Conservation (phyloP, 2,113 vertebrate species). For the Psettodes erumei region DNA sequence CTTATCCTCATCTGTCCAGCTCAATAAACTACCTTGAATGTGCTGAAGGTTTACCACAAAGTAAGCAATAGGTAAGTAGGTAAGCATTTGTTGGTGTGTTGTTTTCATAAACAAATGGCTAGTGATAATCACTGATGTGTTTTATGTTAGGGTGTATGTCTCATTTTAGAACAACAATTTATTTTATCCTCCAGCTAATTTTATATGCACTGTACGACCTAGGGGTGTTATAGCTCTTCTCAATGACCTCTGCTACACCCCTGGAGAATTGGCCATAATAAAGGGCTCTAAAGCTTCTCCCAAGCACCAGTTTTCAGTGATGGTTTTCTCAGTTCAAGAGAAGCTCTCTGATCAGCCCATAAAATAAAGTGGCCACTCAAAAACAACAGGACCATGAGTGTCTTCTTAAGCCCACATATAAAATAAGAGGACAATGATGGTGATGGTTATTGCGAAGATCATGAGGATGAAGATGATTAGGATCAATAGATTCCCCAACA, state of each 20-base stretch:
- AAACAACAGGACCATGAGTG: conserved; percentile 39
- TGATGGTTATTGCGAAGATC: not conserved
- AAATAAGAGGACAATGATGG: conserved; percentile 20
- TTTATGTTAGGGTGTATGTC: not conserved
- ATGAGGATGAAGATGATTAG: conserved; percentile 8
- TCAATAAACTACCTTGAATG: too few species aligned
- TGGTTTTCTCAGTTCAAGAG: conserved; percentile 55
- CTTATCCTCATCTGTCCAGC: too few species aligned
- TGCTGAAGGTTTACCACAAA: too few species aligned
- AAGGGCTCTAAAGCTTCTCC: conserved; percentile 50
- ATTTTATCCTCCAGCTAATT: conserved; percentile 6
- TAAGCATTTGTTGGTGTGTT: not conserved
- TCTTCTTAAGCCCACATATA: conserved; percentile 38
- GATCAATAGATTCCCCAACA: conserved; percentile 30
- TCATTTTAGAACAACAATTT: conserved; percentile 2
- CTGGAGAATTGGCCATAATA: conserved; percentile 31
- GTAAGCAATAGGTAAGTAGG: too few species aligned
- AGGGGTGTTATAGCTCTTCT: conserved; percentile 13
- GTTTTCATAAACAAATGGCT: not conserved
- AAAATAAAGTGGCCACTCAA: conserved; percentile 66
- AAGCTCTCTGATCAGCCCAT: conserved; percentile 56
- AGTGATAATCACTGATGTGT: not conserved
- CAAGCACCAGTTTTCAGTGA: conserved; percentile 53
- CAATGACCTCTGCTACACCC: conserved; percentile 18
- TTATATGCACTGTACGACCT: conserved; percentile 15